phyloP scores from a whole-genome alignment of 2,797 vertebrate genomes.

The Enteromius treurensis region DNA sequence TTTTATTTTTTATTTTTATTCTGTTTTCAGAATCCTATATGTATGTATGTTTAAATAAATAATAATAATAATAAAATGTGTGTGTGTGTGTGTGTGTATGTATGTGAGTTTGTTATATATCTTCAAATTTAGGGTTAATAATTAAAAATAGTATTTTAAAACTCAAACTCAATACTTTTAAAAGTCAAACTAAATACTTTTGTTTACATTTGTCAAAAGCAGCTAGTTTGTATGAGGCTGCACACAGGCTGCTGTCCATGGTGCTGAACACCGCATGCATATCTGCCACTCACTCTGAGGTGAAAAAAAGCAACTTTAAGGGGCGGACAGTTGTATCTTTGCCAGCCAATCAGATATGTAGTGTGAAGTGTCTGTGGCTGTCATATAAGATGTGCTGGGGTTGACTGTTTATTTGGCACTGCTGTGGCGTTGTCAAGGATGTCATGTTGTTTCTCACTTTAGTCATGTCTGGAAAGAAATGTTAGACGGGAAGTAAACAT shows the following conservation, averaged over 20 bases:
- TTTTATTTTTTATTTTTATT: too few species aligned
- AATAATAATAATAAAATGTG: too few species aligned
- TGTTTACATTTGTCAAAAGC: neutral
- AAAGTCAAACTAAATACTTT: neutral
- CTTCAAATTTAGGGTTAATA: too few species aligned
- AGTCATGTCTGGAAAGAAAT: slow-evolving; percentile 31
- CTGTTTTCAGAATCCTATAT: too few species aligned
- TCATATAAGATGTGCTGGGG: slow-evolving; percentile 41
- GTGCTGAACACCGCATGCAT: slow-evolving; percentile 58
- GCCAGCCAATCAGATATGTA: slow-evolving; percentile 33
- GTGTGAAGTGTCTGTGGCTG: slow-evolving; percentile 6
- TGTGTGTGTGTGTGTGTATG: too few species aligned
- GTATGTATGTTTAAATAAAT: too few species aligned
- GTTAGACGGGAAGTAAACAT: slow-evolving; percentile 35
- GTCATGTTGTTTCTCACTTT: slow-evolving; percentile 43
- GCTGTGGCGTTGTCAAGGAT: slow-evolving; percentile 37
- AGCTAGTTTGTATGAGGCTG: neutral
- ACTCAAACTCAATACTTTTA: neutral
- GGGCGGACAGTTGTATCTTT: slow-evolving; percentile 11
- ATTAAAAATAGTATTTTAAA: too few species aligned
- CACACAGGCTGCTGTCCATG: slow-evolving; percentile 71
- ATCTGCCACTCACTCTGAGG: neutral
- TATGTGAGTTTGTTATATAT: too few species aligned
- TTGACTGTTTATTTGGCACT: slow-evolving; percentile 43
- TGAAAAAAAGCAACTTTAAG: slow-evolving; percentile 12